Evolutionary conservation across 1,140 invertebrate species (phyloP).

Genomic region (Atopsyche davidsoni): DNA sequence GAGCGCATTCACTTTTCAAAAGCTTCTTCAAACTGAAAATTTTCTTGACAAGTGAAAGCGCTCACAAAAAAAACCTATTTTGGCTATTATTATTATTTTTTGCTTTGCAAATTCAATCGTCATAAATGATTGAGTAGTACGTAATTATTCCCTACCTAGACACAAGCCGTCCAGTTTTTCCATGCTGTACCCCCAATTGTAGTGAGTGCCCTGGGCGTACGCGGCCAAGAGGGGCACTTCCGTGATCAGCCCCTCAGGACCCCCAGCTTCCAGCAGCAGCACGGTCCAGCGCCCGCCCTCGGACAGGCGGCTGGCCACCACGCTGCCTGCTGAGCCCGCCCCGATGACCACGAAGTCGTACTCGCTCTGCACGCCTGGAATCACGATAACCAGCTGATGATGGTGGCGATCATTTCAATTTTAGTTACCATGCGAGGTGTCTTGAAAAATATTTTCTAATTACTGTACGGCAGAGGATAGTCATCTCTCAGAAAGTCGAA

Average conservation of each 20-base stretch:
- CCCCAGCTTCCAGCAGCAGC: conserved; percentile 59
- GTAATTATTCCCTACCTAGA: conserved; percentile 40
- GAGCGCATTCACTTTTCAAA: no score
- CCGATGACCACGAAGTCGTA: conserved; percentile 87
- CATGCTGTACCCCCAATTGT: conserved; percentile 66
- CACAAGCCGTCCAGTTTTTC: conserved; percentile 58
- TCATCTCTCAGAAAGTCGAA: conserved; percentile 37
- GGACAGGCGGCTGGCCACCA: conserved; percentile 54
- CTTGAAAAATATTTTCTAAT: no score
- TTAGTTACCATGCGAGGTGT: no score
- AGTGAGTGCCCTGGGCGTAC: conserved; percentile 54
- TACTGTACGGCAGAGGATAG: conserved; percentile 37
- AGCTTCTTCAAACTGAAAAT: no score
- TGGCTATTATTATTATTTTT: no score
- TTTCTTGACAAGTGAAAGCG: no score
- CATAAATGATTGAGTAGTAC: no score
- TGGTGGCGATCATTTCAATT: no score
- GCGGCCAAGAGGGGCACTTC: conserved; percentile 60
- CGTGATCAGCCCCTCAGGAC: conserved; percentile 58
- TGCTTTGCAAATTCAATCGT: no score
- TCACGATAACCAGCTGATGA: no score
- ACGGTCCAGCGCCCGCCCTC: conserved; percentile 56
- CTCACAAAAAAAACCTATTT: no score
- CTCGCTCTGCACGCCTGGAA: no score
- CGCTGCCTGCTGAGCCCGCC: conserved; percentile 58